Conservation (phyloP, 1,140 invertebrate species). For the Formica exsecta region DNA sequence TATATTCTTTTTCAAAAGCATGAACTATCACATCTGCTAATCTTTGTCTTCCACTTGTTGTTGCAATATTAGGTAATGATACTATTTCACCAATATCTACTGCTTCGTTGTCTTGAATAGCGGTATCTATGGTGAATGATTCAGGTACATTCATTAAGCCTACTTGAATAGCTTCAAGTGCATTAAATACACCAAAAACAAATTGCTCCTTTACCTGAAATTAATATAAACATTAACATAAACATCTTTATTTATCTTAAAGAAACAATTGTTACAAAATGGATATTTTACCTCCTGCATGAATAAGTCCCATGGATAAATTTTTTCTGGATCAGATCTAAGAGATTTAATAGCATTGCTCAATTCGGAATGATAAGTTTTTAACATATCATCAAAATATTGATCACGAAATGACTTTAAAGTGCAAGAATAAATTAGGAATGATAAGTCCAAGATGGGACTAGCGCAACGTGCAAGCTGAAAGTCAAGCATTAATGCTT, state of each 20-base stretch:
- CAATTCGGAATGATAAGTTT: constrained; percentile 88
- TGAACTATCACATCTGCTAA: constrained; percentile 89
- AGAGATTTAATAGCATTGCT: constrained; percentile 87
- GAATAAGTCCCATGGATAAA: constrained; percentile 87
- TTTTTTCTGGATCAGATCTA: constrained; percentile 88
- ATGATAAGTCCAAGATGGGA: constrained; percentile 88
- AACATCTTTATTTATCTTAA: background rate
- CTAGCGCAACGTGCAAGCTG: constrained; percentile 89
- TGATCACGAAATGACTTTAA: constrained; percentile 87
- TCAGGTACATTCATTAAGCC: constrained; percentile 88
- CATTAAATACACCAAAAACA: constrained; percentile 88
- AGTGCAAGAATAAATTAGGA: constrained; percentile 89
- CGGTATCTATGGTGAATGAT: constrained; percentile 87
- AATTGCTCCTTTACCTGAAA: constrained; percentile 88
- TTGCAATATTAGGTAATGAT: constrained; percentile 75
- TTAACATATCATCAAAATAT: constrained; percentile 88
- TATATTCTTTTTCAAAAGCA: constrained; percentile 88
- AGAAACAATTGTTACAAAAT: background rate
- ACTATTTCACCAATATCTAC: constrained; percentile 80
- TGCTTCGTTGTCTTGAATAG: constrained; percentile 83
- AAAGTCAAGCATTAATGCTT: constrained; percentile 90
- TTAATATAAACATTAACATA: constrained; percentile 24
- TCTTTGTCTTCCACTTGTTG: constrained; percentile 86
- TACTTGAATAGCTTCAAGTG: constrained; percentile 89
- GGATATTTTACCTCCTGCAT: constrained; percentile 78